A percentile compares a stretch with the other conserved stretches of the same genome.
Evolutionary conservation across 1,140 invertebrate genomes (phyloP).

Genomic region (Wasmannia auropunctata): DNA sequence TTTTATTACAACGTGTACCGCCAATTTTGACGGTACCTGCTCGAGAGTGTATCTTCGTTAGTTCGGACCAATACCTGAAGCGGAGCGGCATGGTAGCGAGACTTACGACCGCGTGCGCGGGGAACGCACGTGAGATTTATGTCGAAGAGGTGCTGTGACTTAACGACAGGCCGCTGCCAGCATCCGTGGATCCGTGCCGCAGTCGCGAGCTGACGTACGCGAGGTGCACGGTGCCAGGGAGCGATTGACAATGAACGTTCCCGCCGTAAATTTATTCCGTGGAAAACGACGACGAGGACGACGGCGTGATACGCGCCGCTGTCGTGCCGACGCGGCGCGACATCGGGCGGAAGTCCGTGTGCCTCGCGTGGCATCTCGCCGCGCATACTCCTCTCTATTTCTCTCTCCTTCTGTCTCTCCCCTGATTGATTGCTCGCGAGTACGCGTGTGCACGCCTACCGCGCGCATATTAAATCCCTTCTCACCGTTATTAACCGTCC

Average conservation of each 20-base stretch:
- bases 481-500: constrained; percentile 68
- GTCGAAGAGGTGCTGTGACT: constrained; percentile 28
- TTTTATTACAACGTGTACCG: too few relatives aligned
- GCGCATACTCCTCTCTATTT: not conserved
- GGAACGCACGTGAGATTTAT: constrained; percentile 44
- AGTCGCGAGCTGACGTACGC: not conserved
- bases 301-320: constrained; percentile 24
- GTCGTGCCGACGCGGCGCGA: constrained; percentile 1
- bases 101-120: not conserved
- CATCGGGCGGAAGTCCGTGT: constrained; percentile 48
- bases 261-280: constrained; percentile 59
- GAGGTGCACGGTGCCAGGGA: not conserved
- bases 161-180: constrained; percentile 40
- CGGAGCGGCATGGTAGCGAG: not conserved
- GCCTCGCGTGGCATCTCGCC: constrained; percentile 40
- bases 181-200: constrained; percentile 15
- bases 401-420: not conserved
- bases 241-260: constrained; percentile 53
- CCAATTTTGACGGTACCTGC: too few relatives aligned
- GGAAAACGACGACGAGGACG: constrained; percentile 54
- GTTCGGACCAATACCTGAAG: not conserved
- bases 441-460: constrained; percentile 56
- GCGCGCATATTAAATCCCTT: constrained; percentile 71
- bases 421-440: constrained; percentile 70
- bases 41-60: not conserved